Percentiles rank a stretch among this genome's conserved stretches.
Evolutionary conservation across 2,113 vertebrate genomes (phyloP).

Genomic region (Myrmecophaga tridactyla): DNA sequence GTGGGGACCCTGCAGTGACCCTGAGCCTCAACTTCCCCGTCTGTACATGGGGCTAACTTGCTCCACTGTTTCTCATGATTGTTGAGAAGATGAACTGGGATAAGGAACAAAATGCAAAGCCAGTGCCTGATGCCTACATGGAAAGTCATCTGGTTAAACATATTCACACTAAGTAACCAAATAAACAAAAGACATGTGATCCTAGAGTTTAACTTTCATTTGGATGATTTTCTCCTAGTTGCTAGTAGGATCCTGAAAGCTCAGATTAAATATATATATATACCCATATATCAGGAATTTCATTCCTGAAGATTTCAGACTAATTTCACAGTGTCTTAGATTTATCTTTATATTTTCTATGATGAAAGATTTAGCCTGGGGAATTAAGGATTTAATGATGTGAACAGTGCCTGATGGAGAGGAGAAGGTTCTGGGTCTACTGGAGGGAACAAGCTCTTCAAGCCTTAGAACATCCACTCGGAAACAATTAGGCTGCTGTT

Average conservation of each 20-base stretch:
- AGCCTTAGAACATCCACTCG: conserved; percentile 20
- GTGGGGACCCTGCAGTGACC: background rate
- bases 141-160: background rate
- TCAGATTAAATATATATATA: background rate
- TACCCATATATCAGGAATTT: background rate
- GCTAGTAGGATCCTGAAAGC: background rate
- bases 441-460: conserved; percentile 20
- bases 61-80: background rate
- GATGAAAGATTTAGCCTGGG: background rate
- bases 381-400: background rate
- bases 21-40: background rate
- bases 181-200: background rate
- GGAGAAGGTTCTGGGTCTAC: background rate
- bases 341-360: background rate
- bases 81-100: background rate
- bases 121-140: background rate
- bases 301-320: background rate
- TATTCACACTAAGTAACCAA: background rate
- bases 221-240: background rate
- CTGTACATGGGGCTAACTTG: background rate
- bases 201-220: background rate
- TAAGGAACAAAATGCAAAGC: background rate
- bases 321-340: background rate
- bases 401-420: background rate
- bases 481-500: conserved; percentile 61